Evolutionary conservation across 2,888 invertebrate genomes (phyloP).

Genomic region (Uropetala carovei): DNA sequence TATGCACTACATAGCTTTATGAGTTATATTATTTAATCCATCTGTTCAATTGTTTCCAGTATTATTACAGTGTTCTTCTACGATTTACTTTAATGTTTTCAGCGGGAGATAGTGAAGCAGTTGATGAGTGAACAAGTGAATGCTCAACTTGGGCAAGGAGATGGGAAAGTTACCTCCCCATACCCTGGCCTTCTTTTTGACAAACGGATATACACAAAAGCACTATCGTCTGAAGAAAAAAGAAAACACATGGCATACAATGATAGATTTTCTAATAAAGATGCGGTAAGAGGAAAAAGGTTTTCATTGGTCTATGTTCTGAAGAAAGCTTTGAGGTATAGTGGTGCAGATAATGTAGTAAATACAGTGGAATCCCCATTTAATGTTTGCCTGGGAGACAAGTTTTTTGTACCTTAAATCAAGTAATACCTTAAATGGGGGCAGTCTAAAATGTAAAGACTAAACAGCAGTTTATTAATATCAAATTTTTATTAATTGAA

Average conservation of each 20-base stretch:
- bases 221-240: constrained; percentile 50
- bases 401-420: no score
- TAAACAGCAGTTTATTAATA: no score
- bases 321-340: no score
- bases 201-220: constrained; percentile 46
- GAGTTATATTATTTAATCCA: neutral
- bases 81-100: neutral
- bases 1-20: neutral
- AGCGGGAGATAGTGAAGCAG: constrained; percentile 21
- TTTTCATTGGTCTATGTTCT: no score
- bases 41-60: neutral
- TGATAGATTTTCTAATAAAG: constrained; percentile 6
- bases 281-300: no score
- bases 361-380: no score
- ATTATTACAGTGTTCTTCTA: neutral
- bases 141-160: neutral
- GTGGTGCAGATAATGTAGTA: no score
- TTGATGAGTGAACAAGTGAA: neutral
- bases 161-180: neutral
- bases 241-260: constrained; percentile 31
- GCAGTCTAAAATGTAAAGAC: no score
- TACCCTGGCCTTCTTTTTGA: constrained; percentile 48
- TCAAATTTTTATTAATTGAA: no score
- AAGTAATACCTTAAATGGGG: no score
- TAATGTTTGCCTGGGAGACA: no score